These are phyloP conservation scores for Ageneiosus marmoratus DNA, from an alignment of 2,113 vertebrate species.

Conservation along the genomic window DNA sequence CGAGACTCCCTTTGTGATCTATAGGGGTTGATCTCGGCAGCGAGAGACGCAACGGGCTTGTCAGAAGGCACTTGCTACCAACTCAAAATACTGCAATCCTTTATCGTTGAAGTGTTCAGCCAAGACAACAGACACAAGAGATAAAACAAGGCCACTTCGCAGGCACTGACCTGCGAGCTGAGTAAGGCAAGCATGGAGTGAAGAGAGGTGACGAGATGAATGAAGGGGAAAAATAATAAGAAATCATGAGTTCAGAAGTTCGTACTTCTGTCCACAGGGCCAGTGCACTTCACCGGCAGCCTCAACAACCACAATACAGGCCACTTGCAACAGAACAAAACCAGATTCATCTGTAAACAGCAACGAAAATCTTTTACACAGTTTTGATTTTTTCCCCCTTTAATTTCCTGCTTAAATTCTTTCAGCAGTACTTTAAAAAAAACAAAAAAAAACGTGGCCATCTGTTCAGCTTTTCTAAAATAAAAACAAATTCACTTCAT, in stretches of 20 bases:
- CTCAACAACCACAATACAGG: constrained; percentile 53
- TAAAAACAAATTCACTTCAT: constrained; percentile 66
- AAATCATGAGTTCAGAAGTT: constrained; percentile 15
- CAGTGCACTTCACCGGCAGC: constrained; percentile 47
- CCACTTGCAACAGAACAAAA: constrained; percentile 64
- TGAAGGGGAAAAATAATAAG: constrained; percentile 39
- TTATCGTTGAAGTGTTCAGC: constrained; percentile 48
- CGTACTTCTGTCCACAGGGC: constrained; percentile 54
- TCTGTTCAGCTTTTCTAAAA: constrained; percentile 69
- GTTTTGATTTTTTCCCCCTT: constrained; percentile 44
- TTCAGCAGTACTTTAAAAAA: constrained; percentile 63
- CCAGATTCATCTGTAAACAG: constrained; percentile 79
- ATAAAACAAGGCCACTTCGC: constrained; percentile 81
- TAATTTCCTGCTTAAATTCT: constrained; percentile 50
- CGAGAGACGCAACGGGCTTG: constrained; percentile 71
- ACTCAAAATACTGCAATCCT: constrained; percentile 72
- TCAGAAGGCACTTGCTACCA: constrained; percentile 96
- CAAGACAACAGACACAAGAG: constrained; percentile 65
- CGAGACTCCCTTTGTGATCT: constrained; percentile 69
- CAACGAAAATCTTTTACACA: constrained; percentile 75
- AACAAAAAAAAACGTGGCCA: constrained; percentile 67
- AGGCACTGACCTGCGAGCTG: constrained; percentile 72
- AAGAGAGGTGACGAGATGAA: constrained; percentile 60
- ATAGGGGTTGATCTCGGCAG: constrained; percentile 75
- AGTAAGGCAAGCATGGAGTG: constrained; percentile 74